phyloP scores from a whole-genome alignment of 2,888 invertebrate genomes.

The Parthenolecanium corni region DNA sequence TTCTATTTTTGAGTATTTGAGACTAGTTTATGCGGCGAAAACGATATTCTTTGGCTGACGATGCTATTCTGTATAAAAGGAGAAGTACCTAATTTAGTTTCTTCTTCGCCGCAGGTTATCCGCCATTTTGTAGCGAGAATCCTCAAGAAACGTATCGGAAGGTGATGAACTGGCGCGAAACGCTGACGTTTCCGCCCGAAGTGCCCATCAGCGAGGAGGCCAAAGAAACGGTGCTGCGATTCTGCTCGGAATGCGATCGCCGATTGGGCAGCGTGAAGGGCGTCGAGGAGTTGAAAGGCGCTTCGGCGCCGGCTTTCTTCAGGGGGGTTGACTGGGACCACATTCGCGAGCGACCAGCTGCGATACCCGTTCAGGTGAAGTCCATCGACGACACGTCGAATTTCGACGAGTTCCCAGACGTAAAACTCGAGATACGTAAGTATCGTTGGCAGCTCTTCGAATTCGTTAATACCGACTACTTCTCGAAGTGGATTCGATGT shows the following conservation, averaged over 20 bases:
- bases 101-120: conserved; percentile 58
- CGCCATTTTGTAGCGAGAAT: conserved; percentile 98
- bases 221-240: conserved; percentile 83
- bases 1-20: no score
- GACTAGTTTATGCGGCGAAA: no score
- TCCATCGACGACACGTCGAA: conserved; percentile 99
- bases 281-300: conserved; percentile 79
- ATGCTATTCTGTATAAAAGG: no score
- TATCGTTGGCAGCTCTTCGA: conserved; percentile 35
- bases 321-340: conserved; percentile 98
- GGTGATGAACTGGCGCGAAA: conserved; percentile 99
- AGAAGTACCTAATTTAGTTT: no score
- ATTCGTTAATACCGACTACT: neutral
- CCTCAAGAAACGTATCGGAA: conserved; percentile 93
- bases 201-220: conserved; percentile 98
- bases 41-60: no score
- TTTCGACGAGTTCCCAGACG: conserved; percentile 99
- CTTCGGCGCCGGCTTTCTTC: conserved; percentile 68
- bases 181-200: conserved; percentile 95
- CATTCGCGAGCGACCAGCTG: conserved; percentile 94
- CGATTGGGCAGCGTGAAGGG: conserved; percentile 66
- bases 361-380: conserved; percentile 92
- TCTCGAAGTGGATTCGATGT: neutral
- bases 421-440: conserved; percentile 96
- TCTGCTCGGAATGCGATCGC: conserved; percentile 93